Conservation (phyloP, 1,140 invertebrate genomes). For the Lucilia cuprina region DNA sequence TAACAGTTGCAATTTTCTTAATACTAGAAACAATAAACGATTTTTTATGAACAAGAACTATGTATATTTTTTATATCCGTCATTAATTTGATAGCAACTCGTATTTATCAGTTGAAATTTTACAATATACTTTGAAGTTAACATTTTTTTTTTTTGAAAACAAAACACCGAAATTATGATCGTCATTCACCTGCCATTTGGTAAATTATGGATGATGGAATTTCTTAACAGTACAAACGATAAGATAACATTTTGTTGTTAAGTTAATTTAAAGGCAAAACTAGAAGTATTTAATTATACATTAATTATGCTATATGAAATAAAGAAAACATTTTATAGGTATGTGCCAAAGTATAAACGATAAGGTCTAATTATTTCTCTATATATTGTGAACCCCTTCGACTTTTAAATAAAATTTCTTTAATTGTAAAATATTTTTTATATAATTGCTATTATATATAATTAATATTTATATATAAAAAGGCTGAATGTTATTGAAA, state of each 20-base stretch:
- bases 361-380: background rate
- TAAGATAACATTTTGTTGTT: background rate
- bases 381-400: too few relatives aligned
- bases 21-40: too few relatives aligned
- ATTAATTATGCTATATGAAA: too few relatives aligned
- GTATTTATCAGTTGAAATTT: background rate
- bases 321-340: too few relatives aligned
- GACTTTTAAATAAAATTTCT: too few relatives aligned
- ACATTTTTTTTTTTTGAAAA: background rate
- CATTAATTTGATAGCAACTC: background rate
- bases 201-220: background rate
- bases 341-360: too few relatives aligned
- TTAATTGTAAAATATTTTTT: too few relatives aligned
- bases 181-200: background rate
- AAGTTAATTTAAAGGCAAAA: background rate
- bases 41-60: background rate
- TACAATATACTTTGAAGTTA: background rate
- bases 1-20: too few relatives aligned
- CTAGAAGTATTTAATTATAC: background rate
- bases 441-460: too few relatives aligned
- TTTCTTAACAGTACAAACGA: background rate
- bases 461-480: too few relatives aligned
- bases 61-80: too few relatives aligned
- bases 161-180: background rate
- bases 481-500: background rate